These are phyloP conservation scores for Lepidotrigona ventralis DNA, from an alignment of 1,140 invertebrate species.

Conservation along the genomic window DNA sequence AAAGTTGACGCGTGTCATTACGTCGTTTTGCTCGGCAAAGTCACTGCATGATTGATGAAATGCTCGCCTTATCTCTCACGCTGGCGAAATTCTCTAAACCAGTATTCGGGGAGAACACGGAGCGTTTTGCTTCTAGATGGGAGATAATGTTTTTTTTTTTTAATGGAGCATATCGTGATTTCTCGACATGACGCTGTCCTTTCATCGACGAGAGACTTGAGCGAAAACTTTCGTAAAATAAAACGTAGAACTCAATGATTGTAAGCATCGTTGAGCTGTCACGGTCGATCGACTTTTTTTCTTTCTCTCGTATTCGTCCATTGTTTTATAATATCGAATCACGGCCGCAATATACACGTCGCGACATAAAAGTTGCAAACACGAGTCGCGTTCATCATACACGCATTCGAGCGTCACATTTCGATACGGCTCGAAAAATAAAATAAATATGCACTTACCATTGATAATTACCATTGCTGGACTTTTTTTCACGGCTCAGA, in stretches of 20 bases:
- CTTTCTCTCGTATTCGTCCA: neutral
- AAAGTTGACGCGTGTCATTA: conserved; percentile 1
- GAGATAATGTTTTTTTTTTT: neutral
- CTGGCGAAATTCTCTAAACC: neutral
- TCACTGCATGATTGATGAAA: conserved; percentile 5
- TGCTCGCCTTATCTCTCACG: neutral
- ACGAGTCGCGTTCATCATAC: neutral
- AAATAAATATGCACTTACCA: neutral
- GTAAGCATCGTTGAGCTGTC: too few species aligned
- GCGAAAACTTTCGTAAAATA: neutral
- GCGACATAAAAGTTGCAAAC: neutral
- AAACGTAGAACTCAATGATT: neutral
- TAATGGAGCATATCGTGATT: neutral
- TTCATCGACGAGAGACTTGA: neutral
- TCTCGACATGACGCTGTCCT: neutral
- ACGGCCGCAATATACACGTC: neutral
- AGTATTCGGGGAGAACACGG: too few species aligned
- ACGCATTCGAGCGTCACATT: neutral
- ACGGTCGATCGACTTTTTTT: conserved; percentile 2
- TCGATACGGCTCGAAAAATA: neutral
- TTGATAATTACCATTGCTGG: neutral
- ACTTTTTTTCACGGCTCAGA: neutral
- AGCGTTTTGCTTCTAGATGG: neutral
- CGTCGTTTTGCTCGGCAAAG: neutral
- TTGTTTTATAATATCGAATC: neutral